phyloP scores from a whole-genome alignment of 1,140 invertebrate genomes.

The Watersipora subatra region DNA sequence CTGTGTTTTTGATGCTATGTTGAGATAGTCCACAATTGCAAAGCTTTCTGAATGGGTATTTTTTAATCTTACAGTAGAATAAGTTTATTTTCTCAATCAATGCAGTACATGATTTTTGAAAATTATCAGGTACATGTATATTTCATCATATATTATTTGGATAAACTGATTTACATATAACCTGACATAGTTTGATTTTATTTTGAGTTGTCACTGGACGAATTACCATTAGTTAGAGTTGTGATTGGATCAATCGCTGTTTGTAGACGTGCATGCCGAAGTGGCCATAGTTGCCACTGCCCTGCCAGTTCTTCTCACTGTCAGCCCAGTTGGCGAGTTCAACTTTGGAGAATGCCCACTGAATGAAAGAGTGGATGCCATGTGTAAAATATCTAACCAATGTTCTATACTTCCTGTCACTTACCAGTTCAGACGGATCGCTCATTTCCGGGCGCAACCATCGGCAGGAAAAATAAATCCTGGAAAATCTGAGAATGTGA shows the following conservation, averaged over 20 bases:
- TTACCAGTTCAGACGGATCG: conserved; percentile 33
- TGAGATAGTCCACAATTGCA: too few relatives aligned
- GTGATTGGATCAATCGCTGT: not conserved
- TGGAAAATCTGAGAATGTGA: conserved; percentile 27
- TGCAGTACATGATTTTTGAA: too few relatives aligned
- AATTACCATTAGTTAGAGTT: too few relatives aligned
- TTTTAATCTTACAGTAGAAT: too few relatives aligned
- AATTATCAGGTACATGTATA: too few relatives aligned
- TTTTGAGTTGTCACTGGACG: too few relatives aligned
- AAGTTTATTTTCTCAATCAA: too few relatives aligned
- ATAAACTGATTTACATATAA: too few relatives aligned
- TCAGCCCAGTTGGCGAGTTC: conserved; percentile 24
- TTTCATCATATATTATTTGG: too few relatives aligned
- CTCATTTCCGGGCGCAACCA: conserved; percentile 34
- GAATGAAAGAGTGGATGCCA: conserved; percentile 28
- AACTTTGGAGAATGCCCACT: conserved; percentile 36
- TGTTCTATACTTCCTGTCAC: conserved; percentile 25
- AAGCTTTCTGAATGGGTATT: too few relatives aligned
- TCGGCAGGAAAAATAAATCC: conserved; percentile 30
- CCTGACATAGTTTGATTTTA: too few relatives aligned
- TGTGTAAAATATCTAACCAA: conserved; percentile 31
- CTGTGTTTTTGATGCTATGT: too few relatives aligned
- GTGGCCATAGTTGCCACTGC: conserved; percentile 38
- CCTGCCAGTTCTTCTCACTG: conserved; percentile 29
- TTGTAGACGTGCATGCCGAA: conserved; percentile 16